These are phyloP conservation scores for Unio pictorum DNA, from an alignment of 2,888 invertebrate genomes.

Conservation along the genomic window DNA sequence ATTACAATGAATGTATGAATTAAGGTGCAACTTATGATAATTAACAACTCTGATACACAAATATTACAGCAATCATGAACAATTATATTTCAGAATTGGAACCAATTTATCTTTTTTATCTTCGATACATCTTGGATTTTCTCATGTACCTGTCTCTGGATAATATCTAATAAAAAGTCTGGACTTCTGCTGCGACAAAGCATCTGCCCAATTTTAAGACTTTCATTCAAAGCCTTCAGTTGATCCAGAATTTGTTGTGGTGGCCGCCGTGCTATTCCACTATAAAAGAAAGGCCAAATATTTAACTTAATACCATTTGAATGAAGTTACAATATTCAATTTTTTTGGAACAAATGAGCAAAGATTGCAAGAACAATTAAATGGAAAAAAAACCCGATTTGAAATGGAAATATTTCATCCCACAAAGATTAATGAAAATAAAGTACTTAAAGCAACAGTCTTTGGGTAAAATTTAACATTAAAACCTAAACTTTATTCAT, in stretches of 20 bases:
- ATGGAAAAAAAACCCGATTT: too few species aligned
- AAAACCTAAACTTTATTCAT: too few species aligned
- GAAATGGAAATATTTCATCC: too few species aligned
- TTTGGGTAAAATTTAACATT: too few species aligned
- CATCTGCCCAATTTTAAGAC: constrained; percentile 88
- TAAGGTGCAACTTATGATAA: not conserved
- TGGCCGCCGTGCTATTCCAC: constrained; percentile 86
- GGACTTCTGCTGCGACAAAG: constrained; percentile 91
- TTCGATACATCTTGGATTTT: too few species aligned
- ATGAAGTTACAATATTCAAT: not conserved
- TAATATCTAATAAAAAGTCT: constrained; percentile 92
- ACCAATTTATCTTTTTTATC: too few species aligned
- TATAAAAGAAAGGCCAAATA: constrained; percentile 23
- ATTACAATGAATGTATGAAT: not conserved
- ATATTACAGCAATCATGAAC: not conserved
- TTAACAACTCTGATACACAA: not conserved
- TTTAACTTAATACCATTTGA: not conserved
- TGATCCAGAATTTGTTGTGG: constrained; percentile 84
- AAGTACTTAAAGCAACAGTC: too few species aligned
- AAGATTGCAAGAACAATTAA: not conserved
- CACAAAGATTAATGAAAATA: too few species aligned
- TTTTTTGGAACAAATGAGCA: not conserved
- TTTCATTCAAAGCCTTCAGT: constrained; percentile 83
- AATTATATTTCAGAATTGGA: too few species aligned
- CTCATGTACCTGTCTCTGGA: constrained; percentile 81